Evolutionary conservation across 2,113 vertebrate genomes (phyloP), one percentile per base, ranked within the genome.

Genomic region (Leptodactylus fuscus): DNA sequence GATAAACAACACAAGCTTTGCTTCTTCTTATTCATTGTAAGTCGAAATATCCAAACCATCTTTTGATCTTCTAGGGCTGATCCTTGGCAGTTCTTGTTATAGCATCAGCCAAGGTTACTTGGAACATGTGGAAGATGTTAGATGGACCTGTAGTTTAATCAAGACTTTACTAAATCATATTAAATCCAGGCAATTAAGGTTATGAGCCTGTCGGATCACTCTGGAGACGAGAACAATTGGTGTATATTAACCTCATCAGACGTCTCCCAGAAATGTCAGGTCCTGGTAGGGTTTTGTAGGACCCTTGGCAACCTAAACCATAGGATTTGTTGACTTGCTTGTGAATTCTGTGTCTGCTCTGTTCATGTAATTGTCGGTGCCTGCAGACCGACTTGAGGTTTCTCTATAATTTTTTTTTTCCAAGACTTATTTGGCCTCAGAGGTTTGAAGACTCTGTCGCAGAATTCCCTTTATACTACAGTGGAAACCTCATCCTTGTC

Each of bases 71-170:
- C 16, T 38, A 9, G 1, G 10, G 32, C 15, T 69, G 34, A 36
- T 67, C 62, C 6, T 67, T 67, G 15, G 62, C 32, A 20, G 16
- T 38, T 38, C 34, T 69, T 36, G 32, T 22, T 20, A 20, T 2
- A 38, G 18, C 32, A 38, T 38, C 32, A 38, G 16, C 65, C 65
- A 69, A 69, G 65, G 62, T 36, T 67, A 67, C 7, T 16, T 32
- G 15, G 29, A 69, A 69, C 65, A 69, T 69, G 65, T 69, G 65
- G 65, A 69, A 69, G 6, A 69, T 38, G 34, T 69, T 69, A 69
- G 65, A 22, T 38, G 32, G 65, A 22, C 65, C 18, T 38, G 36
- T 6, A 36, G 65, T 15, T 36, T 6, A 36, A 69, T 69, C 15
- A 11, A 36, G 16, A 69, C 15, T 67, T 67, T 67, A 34, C 29